Evolutionary conservation across 1,140 invertebrate genomes (phyloP).

Genomic region (Latrodectus geometricus): DNA sequence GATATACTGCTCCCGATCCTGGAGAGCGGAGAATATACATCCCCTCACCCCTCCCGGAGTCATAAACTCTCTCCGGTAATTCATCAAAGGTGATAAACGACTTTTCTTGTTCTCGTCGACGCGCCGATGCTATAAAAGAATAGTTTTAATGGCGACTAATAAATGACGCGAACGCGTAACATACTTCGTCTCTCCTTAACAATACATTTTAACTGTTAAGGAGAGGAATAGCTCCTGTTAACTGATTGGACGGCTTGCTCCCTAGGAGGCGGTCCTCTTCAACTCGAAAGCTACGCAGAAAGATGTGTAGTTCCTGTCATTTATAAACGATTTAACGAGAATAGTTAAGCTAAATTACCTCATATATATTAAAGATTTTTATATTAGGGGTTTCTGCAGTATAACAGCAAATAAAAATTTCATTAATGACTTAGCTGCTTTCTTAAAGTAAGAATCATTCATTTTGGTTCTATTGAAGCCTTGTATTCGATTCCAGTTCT

Average conservation of each 20-base stretch:
- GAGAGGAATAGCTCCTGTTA: not conserved
- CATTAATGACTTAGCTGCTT: too few species aligned
- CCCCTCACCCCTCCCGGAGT: not conserved
- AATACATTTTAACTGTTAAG: not conserved
- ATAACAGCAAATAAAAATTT: too few species aligned
- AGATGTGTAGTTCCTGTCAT: too few species aligned
- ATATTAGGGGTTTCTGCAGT: too few species aligned
- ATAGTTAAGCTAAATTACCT: too few species aligned
- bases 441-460: too few species aligned
- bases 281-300: too few species aligned
- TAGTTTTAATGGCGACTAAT: conserved; percentile 49
- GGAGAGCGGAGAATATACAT: not conserved
- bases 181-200: conserved; percentile 1
- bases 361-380: too few species aligned
- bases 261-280: not conserved
- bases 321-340: too few species aligned
- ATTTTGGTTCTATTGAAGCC: too few species aligned
- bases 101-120: conserved; percentile 19
- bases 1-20: conserved; percentile 29
- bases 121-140: conserved; percentile 49
- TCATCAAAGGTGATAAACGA: conserved; percentile 51
- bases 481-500: too few species aligned
- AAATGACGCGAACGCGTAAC: conserved; percentile 24
- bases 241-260: not conserved
- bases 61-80: conserved; percentile 33